Base-by-base conservation (phyloP, 1,140 invertebrate genomes). In the Bemisia tabaci region DNA sequence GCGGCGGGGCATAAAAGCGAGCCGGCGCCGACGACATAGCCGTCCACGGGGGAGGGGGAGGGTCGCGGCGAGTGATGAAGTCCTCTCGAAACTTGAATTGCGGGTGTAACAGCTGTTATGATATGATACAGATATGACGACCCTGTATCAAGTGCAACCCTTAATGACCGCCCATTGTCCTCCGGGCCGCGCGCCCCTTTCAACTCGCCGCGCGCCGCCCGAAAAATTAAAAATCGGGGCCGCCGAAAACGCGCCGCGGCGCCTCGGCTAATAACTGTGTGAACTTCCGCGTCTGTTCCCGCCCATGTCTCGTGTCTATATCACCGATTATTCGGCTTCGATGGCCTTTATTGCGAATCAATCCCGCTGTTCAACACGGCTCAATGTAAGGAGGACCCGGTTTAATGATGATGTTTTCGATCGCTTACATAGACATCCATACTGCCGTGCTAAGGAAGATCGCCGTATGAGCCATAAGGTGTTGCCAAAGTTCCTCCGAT, bases 211-310 rank as follows among this genome's bases (percentile, higher is more conserved):
- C 60, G 60, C 60, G 22, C 5, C 60, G 60, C 60, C n/a, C 60
- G 5, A n/a, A n/a, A n/a, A n/a, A n/a, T n/a, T n/a, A n/a, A n/a
- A n/a, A n/a, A n/a, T n/a, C n/a, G n/a, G n/a, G n/a, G n/a, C n/a
- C n/a, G n/a, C n/a, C n/a, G n/a, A n/a, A n/a, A n/a, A 9, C 60
- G 60, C 60, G 60, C n/a, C 60, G 60, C 60, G 60, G 5, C 60
- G n/a, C 60, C 11, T 25, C n/a, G 11, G 22, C 60, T 61, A 22
- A 61, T 25, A 61, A 61, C 22, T n/a, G n/a, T 25, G 60, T 61
- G n/a, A 22, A 22, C 11, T 61, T 61, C 24, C 60, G 60, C 60
- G 60, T 11, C 33, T 48, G 33, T 17, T n/a, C n/a, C n/a, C n/a
- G n/a, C n/a, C n/a, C n/a, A n/a, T n/a, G n/a, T n/a, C n/a, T n/a